Base-by-base conservation (phyloP, 1,140 invertebrate species). In the Drosophila saltans region DNA sequence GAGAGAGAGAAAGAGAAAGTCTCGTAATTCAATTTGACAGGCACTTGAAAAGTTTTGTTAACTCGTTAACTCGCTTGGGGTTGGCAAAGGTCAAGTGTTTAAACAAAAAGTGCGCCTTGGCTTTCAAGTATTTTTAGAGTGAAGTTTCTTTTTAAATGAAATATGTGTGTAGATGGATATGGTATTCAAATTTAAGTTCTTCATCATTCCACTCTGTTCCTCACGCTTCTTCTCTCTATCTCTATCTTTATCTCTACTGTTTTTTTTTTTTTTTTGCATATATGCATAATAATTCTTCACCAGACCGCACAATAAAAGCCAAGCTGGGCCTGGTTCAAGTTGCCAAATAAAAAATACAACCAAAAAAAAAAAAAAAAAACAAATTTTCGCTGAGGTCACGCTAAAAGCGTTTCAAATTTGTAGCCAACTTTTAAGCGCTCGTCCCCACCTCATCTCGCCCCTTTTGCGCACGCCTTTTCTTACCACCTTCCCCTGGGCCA, bases 361-460 rank as follows among this genome's bases (percentile, higher is more conserved):
- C 33, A 56, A 59, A 64, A 60, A 57, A 41, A 57, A 55, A 57
- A 55, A 6, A 28, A 63, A 24, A 62, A 71, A 65, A 4, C 11
- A 41, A 63, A 63, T 24, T 26, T 26, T 43, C 55, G 64, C 69
- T 79, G 73, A 79, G 76, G 73, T 79, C 73, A 78, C 61, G 68
- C 76, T 72, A 72, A 76, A 72, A 78, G 69, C 64, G 69, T 61
- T 55, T 56, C 41, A 75, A 72, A 72, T 67, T 66, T 72, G 24
- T 64, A 56, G 68, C 63, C 55, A 55, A 72, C 36, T 68, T 52
- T 52, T 52, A 52, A 52, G 45, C 45, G 45, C 45, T 52, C 26
- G 21, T 52, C 45, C 24, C 6, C 8, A 7, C n/a, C 45, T 9
- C 21, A 2, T 21, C 7, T 48, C 2, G 1, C 43, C 45, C 21